Conservation (phyloP, 2,113 vertebrate genomes). For the Alouatta palliata region DNA sequence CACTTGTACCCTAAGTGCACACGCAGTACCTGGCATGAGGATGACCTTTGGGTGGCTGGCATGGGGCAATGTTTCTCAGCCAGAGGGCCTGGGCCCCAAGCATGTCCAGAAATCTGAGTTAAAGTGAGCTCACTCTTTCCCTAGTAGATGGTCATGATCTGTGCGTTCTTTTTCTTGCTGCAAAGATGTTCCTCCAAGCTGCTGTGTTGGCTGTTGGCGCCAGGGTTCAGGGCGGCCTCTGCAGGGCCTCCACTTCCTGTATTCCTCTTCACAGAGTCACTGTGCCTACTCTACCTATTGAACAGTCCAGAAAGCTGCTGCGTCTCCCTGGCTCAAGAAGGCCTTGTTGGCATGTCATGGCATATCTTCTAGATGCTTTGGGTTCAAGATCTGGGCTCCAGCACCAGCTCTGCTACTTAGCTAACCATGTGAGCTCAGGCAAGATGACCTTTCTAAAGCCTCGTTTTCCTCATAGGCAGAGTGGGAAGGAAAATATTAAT, state of each 20-base stretch:
- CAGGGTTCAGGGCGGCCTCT: background rate
- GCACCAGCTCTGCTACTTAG: background rate
- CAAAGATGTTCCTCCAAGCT: background rate
- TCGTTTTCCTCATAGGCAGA: background rate
- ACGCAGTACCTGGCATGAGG: background rate
- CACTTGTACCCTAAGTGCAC: background rate
- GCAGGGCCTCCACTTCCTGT: background rate
- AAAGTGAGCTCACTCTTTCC: background rate
- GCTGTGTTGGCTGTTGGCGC: background rate
- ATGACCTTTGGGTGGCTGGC: background rate
- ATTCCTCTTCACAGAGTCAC: background rate
- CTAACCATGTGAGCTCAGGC: background rate
- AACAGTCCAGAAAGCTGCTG: background rate
- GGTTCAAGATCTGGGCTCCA: background rate
- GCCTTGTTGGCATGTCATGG: fast-evolving
- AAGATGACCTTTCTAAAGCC: background rate
- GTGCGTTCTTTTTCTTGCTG: background rate
- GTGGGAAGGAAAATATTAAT: background rate
- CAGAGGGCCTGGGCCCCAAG: background rate
- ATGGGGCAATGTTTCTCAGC: background rate
- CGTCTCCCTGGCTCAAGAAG: background rate
- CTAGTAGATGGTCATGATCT: background rate
- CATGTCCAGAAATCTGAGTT: background rate
- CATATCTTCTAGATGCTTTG: background rate
- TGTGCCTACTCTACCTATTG: background rate